These are phyloP conservation scores for Nerophis ophidion DNA, from an alignment of 2,113 vertebrate genomes.

Conservation along the genomic window DNA sequence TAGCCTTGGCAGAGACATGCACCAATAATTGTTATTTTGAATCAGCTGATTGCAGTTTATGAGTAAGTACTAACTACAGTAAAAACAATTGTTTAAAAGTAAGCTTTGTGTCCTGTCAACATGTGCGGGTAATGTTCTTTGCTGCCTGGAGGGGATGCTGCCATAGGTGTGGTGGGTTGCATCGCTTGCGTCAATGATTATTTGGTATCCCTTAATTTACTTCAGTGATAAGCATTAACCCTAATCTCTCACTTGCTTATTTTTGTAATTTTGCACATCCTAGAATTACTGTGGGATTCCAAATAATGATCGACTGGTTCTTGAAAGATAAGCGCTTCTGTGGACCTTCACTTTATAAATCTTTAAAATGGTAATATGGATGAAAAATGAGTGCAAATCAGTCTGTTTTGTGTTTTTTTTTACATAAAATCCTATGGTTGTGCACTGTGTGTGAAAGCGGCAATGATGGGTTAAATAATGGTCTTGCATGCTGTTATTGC, in stretches of 20 bases:
- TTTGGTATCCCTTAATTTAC: conserved; percentile 8
- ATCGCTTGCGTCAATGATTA: conserved; percentile 18
- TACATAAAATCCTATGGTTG: neutral
- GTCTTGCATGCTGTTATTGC: conserved; percentile 39
- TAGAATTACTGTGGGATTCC: conserved; percentile 4
- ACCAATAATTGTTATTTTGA: too few species aligned
- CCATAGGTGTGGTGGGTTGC: conserved; percentile 15
- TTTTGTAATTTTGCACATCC: neutral
- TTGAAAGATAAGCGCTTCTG: neutral
- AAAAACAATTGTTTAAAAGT: too few species aligned
- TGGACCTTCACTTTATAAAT: neutral
- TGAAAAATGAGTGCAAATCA: neutral
- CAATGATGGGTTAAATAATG: conserved; percentile 11
- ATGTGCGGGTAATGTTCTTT: conserved; percentile 1
- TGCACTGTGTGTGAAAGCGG: conserved; percentile 22
- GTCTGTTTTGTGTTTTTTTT: neutral
- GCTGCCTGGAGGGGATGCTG: neutral
- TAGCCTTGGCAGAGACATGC: too few species aligned
- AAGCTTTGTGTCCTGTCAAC: too few species aligned
- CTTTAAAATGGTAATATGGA: neutral
- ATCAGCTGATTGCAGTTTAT: too few species aligned
- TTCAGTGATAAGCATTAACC: neutral
- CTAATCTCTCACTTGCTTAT: neutral
- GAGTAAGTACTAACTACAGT: too few species aligned
- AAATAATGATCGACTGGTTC: conserved; percentile 31